phyloP scores from a whole-genome alignment of 2,888 invertebrate genomes.

The Chrysolina haemoptera region DNA sequence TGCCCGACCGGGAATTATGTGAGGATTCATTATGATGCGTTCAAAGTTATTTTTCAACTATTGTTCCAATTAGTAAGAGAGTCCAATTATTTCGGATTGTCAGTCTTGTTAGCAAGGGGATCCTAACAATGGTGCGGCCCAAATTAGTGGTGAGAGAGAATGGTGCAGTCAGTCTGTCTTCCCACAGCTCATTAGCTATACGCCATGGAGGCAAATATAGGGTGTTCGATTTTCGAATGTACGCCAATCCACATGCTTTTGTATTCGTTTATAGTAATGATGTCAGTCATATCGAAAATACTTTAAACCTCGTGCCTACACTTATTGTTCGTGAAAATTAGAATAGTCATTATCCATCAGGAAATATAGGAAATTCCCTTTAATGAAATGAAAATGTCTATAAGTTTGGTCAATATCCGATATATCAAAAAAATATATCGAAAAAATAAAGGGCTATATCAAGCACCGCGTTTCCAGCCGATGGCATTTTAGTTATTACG shows the following conservation, averaged over 20 bases:
- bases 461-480: too few relatives aligned
- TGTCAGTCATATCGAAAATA: too few relatives aligned
- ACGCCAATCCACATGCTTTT: background rate
- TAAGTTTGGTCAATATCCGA: too few relatives aligned
- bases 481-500: too few relatives aligned
- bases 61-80: conserved; percentile 60
- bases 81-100: conserved; percentile 60
- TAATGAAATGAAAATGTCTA: too few relatives aligned
- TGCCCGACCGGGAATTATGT: conserved; percentile 50
- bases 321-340: too few relatives aligned
- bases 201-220: background rate
- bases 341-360: too few relatives aligned
- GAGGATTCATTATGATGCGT: conserved; percentile 57
- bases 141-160: conserved; percentile 40
- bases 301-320: too few relatives aligned
- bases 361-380: too few relatives aligned
- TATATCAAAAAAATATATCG: too few relatives aligned
- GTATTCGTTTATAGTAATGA: background rate
- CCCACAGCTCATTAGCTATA: conserved; percentile 39
- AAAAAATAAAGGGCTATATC: too few relatives aligned
- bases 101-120: conserved; percentile 50
- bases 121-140: conserved; percentile 41
- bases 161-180: conserved; percentile 32
- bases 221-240: conserved; percentile 12
- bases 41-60: conserved; percentile 59